Percentiles rank a stretch among this genome's conserved stretches.
phyloP scores from a whole-genome alignment of 2,888 invertebrate genomes.

The Gandaritis pyraliata region DNA sequence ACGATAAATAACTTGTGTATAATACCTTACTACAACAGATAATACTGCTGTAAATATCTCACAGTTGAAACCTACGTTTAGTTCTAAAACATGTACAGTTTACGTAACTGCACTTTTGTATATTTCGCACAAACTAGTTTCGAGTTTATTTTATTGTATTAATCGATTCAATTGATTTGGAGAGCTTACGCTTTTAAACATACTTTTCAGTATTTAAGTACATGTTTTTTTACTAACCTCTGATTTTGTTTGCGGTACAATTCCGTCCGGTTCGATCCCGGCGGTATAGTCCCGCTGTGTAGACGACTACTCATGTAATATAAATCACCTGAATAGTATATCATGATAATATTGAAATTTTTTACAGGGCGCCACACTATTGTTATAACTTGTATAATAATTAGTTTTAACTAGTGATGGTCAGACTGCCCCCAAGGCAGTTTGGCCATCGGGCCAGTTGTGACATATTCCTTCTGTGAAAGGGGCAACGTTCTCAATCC shows the following conservation, averaged over 20 bases:
- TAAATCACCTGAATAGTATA: slow-evolving; percentile 60
- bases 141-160: slow-evolving; percentile 80
- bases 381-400: slow-evolving; percentile 66
- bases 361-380: slow-evolving; percentile 82
- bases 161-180: slow-evolving; percentile 77
- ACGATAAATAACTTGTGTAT: slow-evolving; percentile 80
- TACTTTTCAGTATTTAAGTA: slow-evolving; percentile 80
- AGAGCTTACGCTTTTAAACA: slow-evolving; percentile 84
- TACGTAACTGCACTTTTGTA: slow-evolving; percentile 84
- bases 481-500: slow-evolving; percentile 91
- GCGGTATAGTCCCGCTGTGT: slow-evolving; percentile 54
- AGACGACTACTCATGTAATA: slow-evolving; percentile 80
- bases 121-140: slow-evolving; percentile 84
- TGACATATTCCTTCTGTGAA: slow-evolving; percentile 95
- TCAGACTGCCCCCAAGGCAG: slow-evolving; percentile 76
- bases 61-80: slow-evolving; percentile 82
- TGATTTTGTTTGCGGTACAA: slow-evolving; percentile 70
- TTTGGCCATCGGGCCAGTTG: slow-evolving; percentile 86
- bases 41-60: slow-evolving; percentile 85
- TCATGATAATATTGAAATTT: slow-evolving; percentile 81
- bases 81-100: slow-evolving; percentile 86
- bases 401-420: slow-evolving; percentile 75
- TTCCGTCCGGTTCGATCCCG: slow-evolving; percentile 68
- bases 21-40: slow-evolving; percentile 72
- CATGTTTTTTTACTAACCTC: slow-evolving; percentile 85